Base-by-base conservation (phyloP, 2,113 vertebrate species). In the Dicentrarchus labrax region DNA sequence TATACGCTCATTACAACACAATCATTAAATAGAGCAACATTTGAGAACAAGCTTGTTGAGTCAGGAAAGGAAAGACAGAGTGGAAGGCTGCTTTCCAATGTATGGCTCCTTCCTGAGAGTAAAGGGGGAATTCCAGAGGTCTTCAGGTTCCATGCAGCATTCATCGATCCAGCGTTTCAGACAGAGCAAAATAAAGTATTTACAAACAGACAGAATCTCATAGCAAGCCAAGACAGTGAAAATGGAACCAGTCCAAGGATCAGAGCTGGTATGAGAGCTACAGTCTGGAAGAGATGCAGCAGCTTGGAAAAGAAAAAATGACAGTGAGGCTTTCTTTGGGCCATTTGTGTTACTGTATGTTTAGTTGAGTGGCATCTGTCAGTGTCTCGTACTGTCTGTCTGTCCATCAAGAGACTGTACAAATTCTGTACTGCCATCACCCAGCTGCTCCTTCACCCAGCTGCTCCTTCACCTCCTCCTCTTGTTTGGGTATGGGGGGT, bases 151-250 rank as follows among this genome's bases (percentile, higher is more conserved):
- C 68, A 67, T 59, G 78, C 80, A 78, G 75, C 54, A 41, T 76
- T 54, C n/a, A 36, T 56, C 41, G 51, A 78, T 83, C 79, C 79
- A 90, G 86, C 78, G 90, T 89, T 85, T 65, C 54, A 56, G 71
- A 65, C 41, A 76, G 7, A 50, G 19, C 15, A 30, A 70, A 86
- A 78, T 4, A 36, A 79, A 83, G 54, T 80, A 80, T 60, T 68
- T 71, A 75, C 72, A 79, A 62, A 78, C 70, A 67, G 24, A 54
- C 5, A 45, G 3, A 73, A 65, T 83, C 66, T 78, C 60, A 72
- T 41, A 48, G 59, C 50, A 72, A 51, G 16, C 30, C 11, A 68
- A 78, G 78, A 76, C 9, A 81, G 43, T 57, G 62, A 41, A 62
- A 54, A 78, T 61, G 73, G 73, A 71, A 60, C 41, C 41, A 38